These are phyloP conservation scores for Drosophila cognata DNA, from an alignment of 2,888 invertebrate genomes.

Conservation along the genomic window DNA sequence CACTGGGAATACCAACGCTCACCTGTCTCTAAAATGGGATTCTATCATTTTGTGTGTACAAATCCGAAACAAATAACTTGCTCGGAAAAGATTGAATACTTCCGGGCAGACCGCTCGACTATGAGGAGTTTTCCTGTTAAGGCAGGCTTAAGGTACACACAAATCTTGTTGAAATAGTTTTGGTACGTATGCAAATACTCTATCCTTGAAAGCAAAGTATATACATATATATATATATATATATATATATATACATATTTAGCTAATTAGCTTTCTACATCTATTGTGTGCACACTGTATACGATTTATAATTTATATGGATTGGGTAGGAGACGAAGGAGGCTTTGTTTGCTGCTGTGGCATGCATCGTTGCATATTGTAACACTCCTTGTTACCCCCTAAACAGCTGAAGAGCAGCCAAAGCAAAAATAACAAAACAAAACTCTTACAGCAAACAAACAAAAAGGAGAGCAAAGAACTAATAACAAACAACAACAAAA, in stretches of 20 bases:
- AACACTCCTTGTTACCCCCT: constrained; percentile 50
- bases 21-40: background rate
- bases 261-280: background rate
- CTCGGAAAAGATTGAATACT: background rate
- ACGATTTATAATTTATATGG: background rate
- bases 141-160: background rate
- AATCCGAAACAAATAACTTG: constrained; percentile 1
- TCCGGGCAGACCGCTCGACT: background rate
- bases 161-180: background rate
- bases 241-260: background rate
- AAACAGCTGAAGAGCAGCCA: constrained; percentile 2
- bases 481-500: constrained; percentile 6
- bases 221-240: background rate
- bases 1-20: constrained; percentile 7
- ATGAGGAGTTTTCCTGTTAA: background rate
- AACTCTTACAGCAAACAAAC: background rate
- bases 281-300: background rate
- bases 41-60: constrained; percentile 9
- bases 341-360: constrained; percentile 22
- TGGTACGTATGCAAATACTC: background rate
- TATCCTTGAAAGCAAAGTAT: background rate
- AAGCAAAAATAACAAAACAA: background rate
- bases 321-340: constrained; percentile 8
- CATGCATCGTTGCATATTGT: constrained; percentile 47
- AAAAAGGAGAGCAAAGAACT: background rate